A percentile compares a stretch with the other conserved stretches of the same genome.
Evolutionary conservation across 2,888 invertebrate species (phyloP).

Genomic region (Quadriops clusia): DNA sequence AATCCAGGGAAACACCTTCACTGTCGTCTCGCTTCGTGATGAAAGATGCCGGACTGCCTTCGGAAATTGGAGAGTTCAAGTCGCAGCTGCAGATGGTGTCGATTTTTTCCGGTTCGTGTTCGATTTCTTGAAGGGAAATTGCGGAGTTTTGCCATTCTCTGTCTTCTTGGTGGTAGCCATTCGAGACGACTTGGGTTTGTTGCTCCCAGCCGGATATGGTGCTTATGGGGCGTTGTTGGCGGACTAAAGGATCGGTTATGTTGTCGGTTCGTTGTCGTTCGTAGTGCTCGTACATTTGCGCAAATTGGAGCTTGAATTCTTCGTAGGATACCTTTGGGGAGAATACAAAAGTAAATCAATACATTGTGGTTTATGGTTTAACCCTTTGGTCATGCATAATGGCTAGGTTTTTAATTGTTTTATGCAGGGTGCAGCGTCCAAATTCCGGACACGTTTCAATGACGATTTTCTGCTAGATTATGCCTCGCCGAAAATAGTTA

Average conservation of each 20-base stretch:
- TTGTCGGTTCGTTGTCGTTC: constrained; percentile 89
- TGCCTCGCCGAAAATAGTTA: too few relatives aligned
- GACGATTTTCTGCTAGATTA: too few relatives aligned
- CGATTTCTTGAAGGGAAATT: constrained; percentile 26
- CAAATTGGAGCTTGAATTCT: constrained; percentile 94
- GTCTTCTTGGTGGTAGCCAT: constrained; percentile 29
- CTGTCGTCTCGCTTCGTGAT: constrained; percentile 37
- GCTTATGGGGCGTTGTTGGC: constrained; percentile 87
- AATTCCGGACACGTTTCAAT: too few relatives aligned
- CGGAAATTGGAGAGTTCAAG: constrained; percentile 37
- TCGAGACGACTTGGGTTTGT: constrained; percentile 37
- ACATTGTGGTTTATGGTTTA: too few relatives aligned
- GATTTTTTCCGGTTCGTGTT: constrained; percentile 29
- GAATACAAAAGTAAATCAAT: too few relatives aligned
- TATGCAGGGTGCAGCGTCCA: too few relatives aligned
- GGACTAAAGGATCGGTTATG: constrained; percentile 86
- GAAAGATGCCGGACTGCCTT: constrained; percentile 40
- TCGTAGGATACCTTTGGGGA: constrained; percentile 98
- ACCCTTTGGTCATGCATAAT: too few relatives aligned
- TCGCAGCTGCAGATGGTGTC: constrained; percentile 35
- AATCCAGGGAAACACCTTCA: constrained; percentile 42
- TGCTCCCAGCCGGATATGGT: constrained; percentile 94
- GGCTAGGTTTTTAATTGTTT: too few relatives aligned
- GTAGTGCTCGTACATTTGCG: constrained; percentile 94
- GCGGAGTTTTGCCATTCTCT: constrained; percentile 29